Evolutionary conservation across 2,888 invertebrate species (phyloP), one percentile per base, ranked within the genome.

Genomic region (Scaptomyza polygonia): DNA sequence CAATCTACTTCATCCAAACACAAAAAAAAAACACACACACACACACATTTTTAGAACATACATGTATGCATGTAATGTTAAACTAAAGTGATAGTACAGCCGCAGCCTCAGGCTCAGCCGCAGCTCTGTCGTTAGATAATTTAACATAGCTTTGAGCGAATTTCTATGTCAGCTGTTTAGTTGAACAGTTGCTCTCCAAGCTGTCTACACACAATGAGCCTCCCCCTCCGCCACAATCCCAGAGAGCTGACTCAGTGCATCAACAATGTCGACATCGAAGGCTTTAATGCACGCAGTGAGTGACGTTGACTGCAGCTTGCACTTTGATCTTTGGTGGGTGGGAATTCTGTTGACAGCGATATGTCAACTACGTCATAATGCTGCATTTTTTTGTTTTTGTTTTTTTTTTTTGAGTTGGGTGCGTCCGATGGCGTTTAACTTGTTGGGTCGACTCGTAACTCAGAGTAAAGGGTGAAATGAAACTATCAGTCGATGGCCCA

Each of bases 121-220:
- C 36, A 36, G 36, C 36, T 7, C 14, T 14, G 36, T 14, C 36
- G 39, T 5, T 16, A 49, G 74, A 73, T 72, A 73, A 68, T 67
- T 67, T 6, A 42, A 47, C 70, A 56, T 48, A 56, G 55, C 36
- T 45, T 39, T 44, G 16, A 42, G 54, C 30, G 53, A 65, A 66
- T 43, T 55, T 36, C 30, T 9, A 25, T 40, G 58, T 62, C 72
- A 77, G 77, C 72, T 77, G 73, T 66, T 62, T 51, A 39, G 36
- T 61, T 51, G 27, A 65, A 72, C 59, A 65, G 53, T 59, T 72
- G 72, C 58, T 71, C 54, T 16, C 14, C 58, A 63, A 69, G 57
- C 48, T 63, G 27, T 32, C n/a, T n/a, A 25, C 18, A 39, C n/a
- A 40, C 66, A 65, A 47, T 56, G 54, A 53, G 32, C 2, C n/a